Conservation (phyloP, 2,797 vertebrate species). For the Rhynchonycteris naso region DNA sequence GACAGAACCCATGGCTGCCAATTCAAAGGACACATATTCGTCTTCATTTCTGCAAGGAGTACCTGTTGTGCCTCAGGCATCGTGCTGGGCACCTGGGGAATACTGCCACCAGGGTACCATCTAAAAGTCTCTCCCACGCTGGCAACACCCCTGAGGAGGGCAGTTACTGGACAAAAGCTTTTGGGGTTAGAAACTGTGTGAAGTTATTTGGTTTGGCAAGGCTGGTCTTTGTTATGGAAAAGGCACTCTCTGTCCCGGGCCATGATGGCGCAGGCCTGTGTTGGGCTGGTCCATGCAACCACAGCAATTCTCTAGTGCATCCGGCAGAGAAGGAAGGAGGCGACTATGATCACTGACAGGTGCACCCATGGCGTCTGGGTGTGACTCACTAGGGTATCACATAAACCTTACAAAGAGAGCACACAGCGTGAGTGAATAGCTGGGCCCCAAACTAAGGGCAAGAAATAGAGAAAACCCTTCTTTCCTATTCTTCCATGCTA, state of each 20-base stretch:
- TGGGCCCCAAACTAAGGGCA: not conserved
- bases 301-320: not conserved
- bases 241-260: not conserved
- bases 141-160: not conserved
- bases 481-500: not conserved
- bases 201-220: not conserved
- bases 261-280: not conserved
- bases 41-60: not conserved
- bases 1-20: not conserved
- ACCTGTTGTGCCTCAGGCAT: fast-evolving
- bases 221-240: not conserved
- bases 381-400: not conserved
- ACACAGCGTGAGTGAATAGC: not conserved
- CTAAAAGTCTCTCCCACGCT: not conserved
- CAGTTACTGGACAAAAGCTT: not conserved
- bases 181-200: not conserved
- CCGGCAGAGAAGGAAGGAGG: not conserved
- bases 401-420: not conserved
- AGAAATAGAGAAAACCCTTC: not conserved
- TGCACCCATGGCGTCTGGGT: not conserved
- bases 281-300: not conserved
- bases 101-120: not conserved
- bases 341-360: not conserved
- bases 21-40: not conserved
- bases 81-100: not conserved